Percentiles rank a stretch among this genome's conserved stretches.
Conservation (phyloP, 2,797 vertebrate species). For the Prionace glauca region DNA sequence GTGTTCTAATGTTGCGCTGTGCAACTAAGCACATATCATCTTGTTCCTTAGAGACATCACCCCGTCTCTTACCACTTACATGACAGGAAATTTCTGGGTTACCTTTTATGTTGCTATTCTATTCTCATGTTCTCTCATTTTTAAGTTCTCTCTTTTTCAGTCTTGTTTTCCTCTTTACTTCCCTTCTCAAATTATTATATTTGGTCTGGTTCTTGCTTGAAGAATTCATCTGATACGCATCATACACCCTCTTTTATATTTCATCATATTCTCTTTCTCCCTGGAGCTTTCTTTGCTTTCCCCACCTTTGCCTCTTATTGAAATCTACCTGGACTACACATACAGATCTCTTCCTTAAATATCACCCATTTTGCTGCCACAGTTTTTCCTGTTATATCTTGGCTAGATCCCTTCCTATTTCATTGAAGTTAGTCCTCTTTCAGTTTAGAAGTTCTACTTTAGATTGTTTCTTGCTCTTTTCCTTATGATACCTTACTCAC, state of each 20-base stretch:
- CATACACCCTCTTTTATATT: neutral
- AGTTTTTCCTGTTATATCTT: no score
- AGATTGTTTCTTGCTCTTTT: no score
- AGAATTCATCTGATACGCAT: neutral
- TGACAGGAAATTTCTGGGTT: neutral
- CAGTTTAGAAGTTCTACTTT: no score
- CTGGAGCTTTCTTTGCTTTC: neutral
- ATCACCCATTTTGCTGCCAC: neutral
- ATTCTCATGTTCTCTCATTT: neutral
- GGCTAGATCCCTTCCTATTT: no score
- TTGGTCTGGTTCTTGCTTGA: neutral
- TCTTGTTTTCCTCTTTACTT: neutral
- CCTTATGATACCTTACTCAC: no score
- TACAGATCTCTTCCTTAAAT: neutral
- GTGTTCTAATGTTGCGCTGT: neutral
- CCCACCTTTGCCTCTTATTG: neutral
- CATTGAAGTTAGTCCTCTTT: no score
- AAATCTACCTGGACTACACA: neutral
- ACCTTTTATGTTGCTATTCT: neutral
- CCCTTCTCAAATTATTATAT: neutral
- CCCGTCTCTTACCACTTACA: neutral
- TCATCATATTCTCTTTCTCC: neutral
- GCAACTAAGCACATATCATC: neutral
- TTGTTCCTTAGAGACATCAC: neutral
- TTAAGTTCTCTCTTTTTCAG: neutral